These are phyloP conservation scores for Tragelaphus eurycerus DNA, from an alignment of 2,797 vertebrate genomes.

Conservation along the genomic window DNA sequence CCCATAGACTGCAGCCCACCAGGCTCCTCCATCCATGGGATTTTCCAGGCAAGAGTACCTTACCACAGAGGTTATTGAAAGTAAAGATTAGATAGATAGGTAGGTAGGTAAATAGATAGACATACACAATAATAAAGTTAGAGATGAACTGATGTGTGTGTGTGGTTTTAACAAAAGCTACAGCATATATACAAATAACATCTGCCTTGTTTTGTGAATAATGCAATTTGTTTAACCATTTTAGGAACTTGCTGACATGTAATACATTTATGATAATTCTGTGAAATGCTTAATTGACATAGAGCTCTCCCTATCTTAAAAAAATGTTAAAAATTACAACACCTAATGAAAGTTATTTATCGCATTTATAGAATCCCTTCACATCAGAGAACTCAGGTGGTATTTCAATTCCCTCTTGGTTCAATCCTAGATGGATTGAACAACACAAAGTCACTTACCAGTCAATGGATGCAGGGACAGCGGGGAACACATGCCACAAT, in stretches of 20 bases:
- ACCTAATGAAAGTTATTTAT: slow-evolving; percentile 4
- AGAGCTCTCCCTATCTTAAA: background rate
- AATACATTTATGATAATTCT: background rate
- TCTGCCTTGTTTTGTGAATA: background rate
- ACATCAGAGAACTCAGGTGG: background rate
- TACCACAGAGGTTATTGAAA: background rate
- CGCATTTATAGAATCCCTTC: background rate
- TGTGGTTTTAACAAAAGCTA: background rate
- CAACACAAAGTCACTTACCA: slow-evolving; percentile 33
- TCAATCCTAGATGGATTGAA: background rate
- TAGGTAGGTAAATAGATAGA: background rate
- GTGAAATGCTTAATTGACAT: background rate
- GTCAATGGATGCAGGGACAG: background rate
- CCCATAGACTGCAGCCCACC: no score
- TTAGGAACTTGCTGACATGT: background rate
- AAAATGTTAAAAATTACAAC: background rate
- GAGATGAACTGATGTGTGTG: background rate
- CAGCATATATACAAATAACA: background rate
- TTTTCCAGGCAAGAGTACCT: background rate
- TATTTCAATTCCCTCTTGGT: slow-evolving; percentile 23
- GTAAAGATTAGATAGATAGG: background rate
- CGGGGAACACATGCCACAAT: background rate
- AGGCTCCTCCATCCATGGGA: no score
- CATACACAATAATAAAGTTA: background rate
- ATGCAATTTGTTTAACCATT: background rate